Percentiles rank a stretch among this genome's conserved stretches.
phyloP scores from a whole-genome alignment of 2,888 invertebrate genomes.

The Mimas tiliae region DNA sequence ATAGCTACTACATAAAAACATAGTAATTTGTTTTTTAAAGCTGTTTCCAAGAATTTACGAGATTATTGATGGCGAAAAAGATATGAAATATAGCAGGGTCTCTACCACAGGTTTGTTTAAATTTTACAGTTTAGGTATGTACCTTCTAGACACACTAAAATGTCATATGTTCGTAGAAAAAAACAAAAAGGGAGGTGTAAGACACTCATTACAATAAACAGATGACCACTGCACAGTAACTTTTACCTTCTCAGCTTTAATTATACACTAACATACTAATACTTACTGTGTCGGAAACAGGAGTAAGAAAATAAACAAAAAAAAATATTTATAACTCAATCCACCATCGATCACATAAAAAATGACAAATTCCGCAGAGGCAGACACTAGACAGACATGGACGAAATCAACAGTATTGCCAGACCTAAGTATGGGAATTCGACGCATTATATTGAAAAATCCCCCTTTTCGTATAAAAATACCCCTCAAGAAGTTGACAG shows the following conservation, averaged over 20 bases:
- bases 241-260: background rate
- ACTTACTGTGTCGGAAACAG: constrained; percentile 34
- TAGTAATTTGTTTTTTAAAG: background rate
- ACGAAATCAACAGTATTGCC: too few species aligned
- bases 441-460: too few species aligned
- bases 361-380: too few species aligned
- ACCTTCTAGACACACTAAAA: background rate
- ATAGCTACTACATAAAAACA: too few species aligned
- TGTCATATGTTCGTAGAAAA: background rate
- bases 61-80: background rate
- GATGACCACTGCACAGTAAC: background rate
- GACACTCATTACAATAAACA: constrained; percentile 1
- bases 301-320: constrained; percentile 43
- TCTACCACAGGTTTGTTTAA: background rate
- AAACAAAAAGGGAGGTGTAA: background rate
- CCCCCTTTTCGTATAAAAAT: too few species aligned
- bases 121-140: background rate
- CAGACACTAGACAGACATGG: too few species aligned
- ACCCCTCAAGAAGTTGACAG: too few species aligned
- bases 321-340: constrained; percentile 47
- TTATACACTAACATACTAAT: background rate
- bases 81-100: background rate
- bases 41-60: constrained; percentile 4
- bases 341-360: constrained; percentile 52
- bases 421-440: too few species aligned